phyloP scores from a whole-genome alignment of 35 echinoderm and acorn worm genomes.

The Holothuria glaberrima region DNA sequence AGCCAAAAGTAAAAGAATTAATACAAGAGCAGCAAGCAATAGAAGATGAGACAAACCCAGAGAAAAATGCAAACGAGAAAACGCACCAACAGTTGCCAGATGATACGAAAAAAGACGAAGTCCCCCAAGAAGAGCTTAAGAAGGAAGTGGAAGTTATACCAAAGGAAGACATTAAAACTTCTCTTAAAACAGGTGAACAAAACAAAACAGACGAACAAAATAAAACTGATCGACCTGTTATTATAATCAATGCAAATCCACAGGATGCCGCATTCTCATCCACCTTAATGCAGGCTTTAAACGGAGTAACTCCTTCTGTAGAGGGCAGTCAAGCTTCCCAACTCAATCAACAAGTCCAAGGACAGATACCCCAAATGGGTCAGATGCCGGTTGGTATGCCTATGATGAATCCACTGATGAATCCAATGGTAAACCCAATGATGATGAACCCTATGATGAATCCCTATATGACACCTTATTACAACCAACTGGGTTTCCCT shows the following conservation, averaged over 20 bases:
- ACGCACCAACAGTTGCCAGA: no score
- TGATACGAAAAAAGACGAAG: not conserved
- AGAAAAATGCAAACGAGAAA: no score
- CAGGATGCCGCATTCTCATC: not conserved
- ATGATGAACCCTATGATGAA: slow-evolving; percentile 37
- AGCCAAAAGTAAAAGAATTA: slow-evolving; percentile 18
- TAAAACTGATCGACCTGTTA: slow-evolving; percentile 14
- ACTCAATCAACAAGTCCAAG: not conserved
- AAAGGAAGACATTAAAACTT: not conserved
- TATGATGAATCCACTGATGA: slow-evolving; percentile 7
- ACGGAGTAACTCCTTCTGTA: not conserved
- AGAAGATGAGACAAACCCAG: no score
- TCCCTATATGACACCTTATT: slow-evolving; percentile 20
- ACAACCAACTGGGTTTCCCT: not conserved
- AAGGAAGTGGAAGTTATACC: not conserved
- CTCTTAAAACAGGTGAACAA: not conserved
- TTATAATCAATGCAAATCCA: slow-evolving; percentile 22
- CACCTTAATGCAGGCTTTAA: slow-evolving; percentile 6
- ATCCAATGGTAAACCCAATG: slow-evolving; percentile 33
- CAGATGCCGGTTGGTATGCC: slow-evolving; percentile 30
- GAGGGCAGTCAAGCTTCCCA: not conserved
- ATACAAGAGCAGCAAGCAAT: no score
- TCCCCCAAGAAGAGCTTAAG: not conserved
- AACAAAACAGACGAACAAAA: not conserved
- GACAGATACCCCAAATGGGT: not conserved